Conservation (phyloP, 2,888 invertebrate species). For the Aporophyla nigra region DNA sequence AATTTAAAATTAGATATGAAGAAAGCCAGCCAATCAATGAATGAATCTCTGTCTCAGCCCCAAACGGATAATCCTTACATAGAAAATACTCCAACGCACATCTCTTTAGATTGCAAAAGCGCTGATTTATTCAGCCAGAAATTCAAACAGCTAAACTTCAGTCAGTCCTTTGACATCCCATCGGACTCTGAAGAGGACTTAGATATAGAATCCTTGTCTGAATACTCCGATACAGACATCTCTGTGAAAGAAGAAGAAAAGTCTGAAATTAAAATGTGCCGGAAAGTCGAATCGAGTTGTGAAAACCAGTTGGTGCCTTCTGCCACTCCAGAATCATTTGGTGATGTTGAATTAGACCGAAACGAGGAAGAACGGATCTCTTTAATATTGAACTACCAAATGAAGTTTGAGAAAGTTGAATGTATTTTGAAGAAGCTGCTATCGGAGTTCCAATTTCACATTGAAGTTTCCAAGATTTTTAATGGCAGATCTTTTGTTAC, state of each 20-base stretch:
- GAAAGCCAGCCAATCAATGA: constrained; percentile 81
- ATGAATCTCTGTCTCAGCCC: constrained; percentile 70
- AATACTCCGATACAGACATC: constrained; percentile 80
- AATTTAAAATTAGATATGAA: constrained; percentile 83
- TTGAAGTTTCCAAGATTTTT: constrained; percentile 86
- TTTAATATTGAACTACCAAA: constrained; percentile 80
- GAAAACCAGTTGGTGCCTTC: constrained; percentile 74
- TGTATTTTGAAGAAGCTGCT: constrained; percentile 80
- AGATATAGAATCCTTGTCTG: constrained; percentile 82
- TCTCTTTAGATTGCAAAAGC: constrained; percentile 78
- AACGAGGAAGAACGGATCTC: constrained; percentile 82
- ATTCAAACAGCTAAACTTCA: constrained; percentile 82
- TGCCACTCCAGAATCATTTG: constrained; percentile 82
- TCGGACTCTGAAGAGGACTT: constrained; percentile 79
- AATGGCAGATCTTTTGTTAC: constrained; percentile 76
- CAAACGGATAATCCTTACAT: constrained; percentile 67
- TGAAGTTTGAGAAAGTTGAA: constrained; percentile 82
- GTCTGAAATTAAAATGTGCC: constrained; percentile 81
- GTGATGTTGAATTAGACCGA: constrained; percentile 82
- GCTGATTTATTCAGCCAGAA: constrained; percentile 80
- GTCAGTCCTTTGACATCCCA: constrained; percentile 80
- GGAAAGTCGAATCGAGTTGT: constrained; percentile 75
- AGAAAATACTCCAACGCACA: constrained; percentile 87
- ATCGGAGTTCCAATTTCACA: constrained; percentile 84
- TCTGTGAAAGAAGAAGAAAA: constrained; percentile 73